phyloP scores from a whole-genome alignment of 2,888 invertebrate genomes.

The Willowsia nigromaculata region DNA sequence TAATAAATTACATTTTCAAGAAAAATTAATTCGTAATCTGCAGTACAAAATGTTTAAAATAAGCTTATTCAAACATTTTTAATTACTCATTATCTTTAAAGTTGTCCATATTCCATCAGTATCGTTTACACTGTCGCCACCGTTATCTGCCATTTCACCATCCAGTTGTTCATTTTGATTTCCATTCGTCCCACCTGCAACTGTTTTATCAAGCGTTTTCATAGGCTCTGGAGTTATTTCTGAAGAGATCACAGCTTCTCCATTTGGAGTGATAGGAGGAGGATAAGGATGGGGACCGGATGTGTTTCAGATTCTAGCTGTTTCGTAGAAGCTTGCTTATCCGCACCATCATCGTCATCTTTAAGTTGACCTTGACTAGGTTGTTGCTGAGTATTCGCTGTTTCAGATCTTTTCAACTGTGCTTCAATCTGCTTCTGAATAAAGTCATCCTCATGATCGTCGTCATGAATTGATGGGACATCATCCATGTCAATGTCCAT shows the following conservation, averaged over 20 bases:
- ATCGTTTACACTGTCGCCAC: neutral
- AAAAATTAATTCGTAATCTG: neutral
- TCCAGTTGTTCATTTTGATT: neutral
- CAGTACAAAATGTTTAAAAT: neutral
- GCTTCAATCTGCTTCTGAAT: neutral
- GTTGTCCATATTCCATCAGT: neutral
- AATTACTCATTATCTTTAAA: neutral
- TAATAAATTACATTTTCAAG: neutral
- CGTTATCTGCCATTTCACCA: neutral
- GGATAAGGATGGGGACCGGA: too few relatives aligned
- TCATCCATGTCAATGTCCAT: conserved; percentile 20
- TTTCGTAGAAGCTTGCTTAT: neutral
- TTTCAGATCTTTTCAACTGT: conserved; percentile 9
- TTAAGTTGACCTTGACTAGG: too few relatives aligned
- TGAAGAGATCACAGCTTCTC: too few relatives aligned
- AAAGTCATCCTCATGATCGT: conserved; percentile 2
- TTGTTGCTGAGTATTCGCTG: neutral
- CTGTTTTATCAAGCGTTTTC: too few relatives aligned
- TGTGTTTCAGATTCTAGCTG: neutral
- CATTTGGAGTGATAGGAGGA: too few relatives aligned
- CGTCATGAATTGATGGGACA: neutral
- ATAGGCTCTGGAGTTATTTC: too few relatives aligned
- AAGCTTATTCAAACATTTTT: neutral
- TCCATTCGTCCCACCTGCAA: too few relatives aligned
- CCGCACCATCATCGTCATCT: neutral